Evolutionary conservation across 1,140 invertebrate species (phyloP).

Genomic region (Phymastichus coffea): DNA sequence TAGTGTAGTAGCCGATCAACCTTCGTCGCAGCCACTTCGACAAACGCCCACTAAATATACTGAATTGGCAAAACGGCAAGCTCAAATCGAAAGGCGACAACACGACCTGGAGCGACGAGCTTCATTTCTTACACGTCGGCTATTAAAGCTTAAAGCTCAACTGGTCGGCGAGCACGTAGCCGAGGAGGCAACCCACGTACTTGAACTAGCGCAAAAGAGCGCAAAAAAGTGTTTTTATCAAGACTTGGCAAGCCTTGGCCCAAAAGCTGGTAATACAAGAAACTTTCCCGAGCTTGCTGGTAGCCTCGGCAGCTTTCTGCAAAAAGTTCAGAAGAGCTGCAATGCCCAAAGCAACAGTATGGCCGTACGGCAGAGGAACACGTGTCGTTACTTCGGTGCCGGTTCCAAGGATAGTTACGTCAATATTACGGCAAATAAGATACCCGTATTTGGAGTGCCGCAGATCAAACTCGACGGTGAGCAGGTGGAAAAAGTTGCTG

Average conservation of each 20-base stretch:
- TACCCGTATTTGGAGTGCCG: conserved; percentile 51
- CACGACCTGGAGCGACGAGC: conserved; percentile 65
- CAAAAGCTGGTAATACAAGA: conserved; percentile 36
- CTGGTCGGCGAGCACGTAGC: conserved; percentile 72
- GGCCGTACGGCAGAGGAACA: conserved; percentile 43
- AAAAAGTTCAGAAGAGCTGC: conserved; percentile 50
- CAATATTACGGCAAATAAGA: conserved; percentile 42
- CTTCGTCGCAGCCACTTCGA: conserved; percentile 18
- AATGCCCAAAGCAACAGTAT: conserved; percentile 46
- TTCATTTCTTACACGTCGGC: conserved; percentile 69
- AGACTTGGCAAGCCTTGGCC: conserved; percentile 47
- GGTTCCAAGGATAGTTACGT: conserved; percentile 58
- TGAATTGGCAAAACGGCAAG: conserved; percentile 41
- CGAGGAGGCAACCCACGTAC: conserved; percentile 71
- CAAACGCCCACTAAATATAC: conserved; percentile 38
- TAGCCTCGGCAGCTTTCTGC: conserved; percentile 45
- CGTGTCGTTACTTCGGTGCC: conserved; percentile 63
- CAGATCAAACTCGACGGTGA: conserved; percentile 57
- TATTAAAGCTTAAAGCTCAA: conserved; percentile 73
- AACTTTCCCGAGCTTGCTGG: conserved; percentile 44
- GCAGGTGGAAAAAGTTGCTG: conserved; percentile 66
- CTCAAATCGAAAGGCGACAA: conserved; percentile 59
- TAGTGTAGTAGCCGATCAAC: conserved; percentile 29
- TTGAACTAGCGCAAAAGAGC: conserved; percentile 68
- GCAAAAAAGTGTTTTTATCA: conserved; percentile 51